Conservation (phyloP, 23 tunicate species). For the Phallusia fumigata region DNA sequence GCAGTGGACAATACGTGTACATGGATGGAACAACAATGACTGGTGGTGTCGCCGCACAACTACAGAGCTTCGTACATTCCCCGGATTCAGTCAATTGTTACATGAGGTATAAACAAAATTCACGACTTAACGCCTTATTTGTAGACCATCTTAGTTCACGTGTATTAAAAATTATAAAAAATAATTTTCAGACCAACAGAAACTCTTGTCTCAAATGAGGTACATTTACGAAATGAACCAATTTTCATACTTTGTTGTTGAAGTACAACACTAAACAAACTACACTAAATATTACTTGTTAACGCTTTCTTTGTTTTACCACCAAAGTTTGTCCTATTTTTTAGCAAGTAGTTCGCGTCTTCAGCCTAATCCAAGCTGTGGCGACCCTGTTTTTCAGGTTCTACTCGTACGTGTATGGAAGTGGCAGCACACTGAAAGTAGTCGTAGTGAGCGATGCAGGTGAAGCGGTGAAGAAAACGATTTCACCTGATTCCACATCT, state of each 20-base stretch:
- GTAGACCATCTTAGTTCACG: too few species aligned
- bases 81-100: constrained; percentile 52
- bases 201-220: too few species aligned
- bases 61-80: constrained; percentile 57
- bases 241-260: too few species aligned
- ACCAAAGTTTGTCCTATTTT: background rate
- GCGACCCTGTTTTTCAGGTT: constrained; percentile 30
- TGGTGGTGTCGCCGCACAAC: constrained; percentile 44
- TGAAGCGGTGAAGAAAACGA: constrained; percentile 21
- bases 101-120: constrained; percentile 69
- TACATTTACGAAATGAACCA: too few species aligned
- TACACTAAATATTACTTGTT: too few species aligned
- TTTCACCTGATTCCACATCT: constrained; percentile 26
- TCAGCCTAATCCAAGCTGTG: too few species aligned
- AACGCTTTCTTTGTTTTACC: too few species aligned
- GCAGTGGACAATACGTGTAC: constrained; percentile 63
- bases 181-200: too few species aligned
- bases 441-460: constrained; percentile 44
- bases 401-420: constrained; percentile 57
- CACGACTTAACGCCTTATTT: too few species aligned
- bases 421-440: constrained; percentile 55
- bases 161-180: too few species aligned
- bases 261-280: too few species aligned
- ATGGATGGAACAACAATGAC: constrained; percentile 53
- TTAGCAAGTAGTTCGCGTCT: too few species aligned